Evolutionary conservation across 2,888 invertebrate species (phyloP), one percentile per base, ranked within the genome.

Genomic region (Epistrophe eligans): DNA sequence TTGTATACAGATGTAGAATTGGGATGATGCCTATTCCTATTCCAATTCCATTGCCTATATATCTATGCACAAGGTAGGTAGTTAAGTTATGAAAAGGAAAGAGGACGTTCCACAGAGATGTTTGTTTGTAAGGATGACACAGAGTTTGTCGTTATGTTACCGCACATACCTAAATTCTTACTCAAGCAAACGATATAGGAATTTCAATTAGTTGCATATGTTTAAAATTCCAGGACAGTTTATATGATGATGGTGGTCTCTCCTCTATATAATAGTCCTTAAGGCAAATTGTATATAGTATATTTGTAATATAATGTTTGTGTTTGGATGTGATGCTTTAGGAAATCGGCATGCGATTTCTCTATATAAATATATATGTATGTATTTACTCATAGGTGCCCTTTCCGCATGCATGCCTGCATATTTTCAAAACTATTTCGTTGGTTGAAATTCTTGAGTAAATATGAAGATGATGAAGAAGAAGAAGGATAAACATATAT

Each of bases 171-270:
- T 32, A 17, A 35, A 50, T 66, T 43, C 43, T 45, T 45, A 50
- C 67, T 50, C 67, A 50, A 67, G 35, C 55, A 45, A 58, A 71
- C 58, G 70, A n/a, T 67, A 71, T 67, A 71, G 82, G 85, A 87
- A 87, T 82, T 82, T 87, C 85, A 87, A 87, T 87, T 87, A 82
- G 82, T 66, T 79, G 79, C 85, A 87, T 87, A 87, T 87, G 82
- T 82, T 87, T 87, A 71, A 87, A 87, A 87, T 87, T 87, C 85
- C 79, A 79, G 11, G 38, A 79, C 67, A 43, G 76, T 72, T 50
- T 48, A 57, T 11, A 35, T 43, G 50, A n/a, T 6, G 45, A 52
- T 67, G 62, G 62, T 24, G 15, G 55, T n/a, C 40, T 70, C 40
- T 67, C 50, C 66, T 66, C 7, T 66, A 67, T 50, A 35, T 48